Conservation (phyloP, 2,797 vertebrate species). For the Sorex maritimensis region DNA sequence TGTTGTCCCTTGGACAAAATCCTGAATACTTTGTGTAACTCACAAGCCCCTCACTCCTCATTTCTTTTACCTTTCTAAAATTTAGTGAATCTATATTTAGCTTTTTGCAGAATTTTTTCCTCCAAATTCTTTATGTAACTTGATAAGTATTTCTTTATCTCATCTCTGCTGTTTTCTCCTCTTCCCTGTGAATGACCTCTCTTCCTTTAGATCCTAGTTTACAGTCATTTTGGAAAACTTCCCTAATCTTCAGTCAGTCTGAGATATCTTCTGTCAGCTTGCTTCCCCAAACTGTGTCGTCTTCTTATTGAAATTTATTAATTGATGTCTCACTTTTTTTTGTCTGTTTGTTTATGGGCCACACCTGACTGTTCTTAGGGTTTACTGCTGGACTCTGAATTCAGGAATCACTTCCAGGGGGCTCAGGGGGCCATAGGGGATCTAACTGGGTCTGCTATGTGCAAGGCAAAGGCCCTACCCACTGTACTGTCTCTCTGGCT, state of each 20-base stretch:
- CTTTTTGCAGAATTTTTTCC: background rate
- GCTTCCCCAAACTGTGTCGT: background rate
- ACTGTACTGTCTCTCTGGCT: too few relatives aligned
- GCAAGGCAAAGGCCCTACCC: too few relatives aligned
- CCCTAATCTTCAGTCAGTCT: background rate
- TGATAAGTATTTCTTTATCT: background rate
- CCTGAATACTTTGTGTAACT: background rate
- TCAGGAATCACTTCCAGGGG: too few relatives aligned
- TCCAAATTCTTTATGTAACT: background rate
- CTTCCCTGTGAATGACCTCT: background rate
- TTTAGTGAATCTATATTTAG: background rate
- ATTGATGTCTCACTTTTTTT: too few relatives aligned
- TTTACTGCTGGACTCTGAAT: too few relatives aligned
- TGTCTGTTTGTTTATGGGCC: too few relatives aligned
- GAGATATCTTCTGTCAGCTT: background rate
- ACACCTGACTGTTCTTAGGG: too few relatives aligned
- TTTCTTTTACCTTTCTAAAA: background rate
- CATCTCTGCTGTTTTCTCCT: background rate
- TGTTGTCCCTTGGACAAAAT: background rate
- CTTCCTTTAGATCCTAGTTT: background rate
- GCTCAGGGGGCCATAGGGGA: too few relatives aligned
- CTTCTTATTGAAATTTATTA: too few relatives aligned
- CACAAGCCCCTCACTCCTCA: background rate
- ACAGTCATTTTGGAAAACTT: constrained; percentile 13
- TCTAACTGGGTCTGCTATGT: too few relatives aligned